Evolutionary conservation across 53 echinoderm and acorn worm species (phyloP), one percentile per base, ranked within the genome.

Genomic region (Apostichopus leukothele): DNA sequence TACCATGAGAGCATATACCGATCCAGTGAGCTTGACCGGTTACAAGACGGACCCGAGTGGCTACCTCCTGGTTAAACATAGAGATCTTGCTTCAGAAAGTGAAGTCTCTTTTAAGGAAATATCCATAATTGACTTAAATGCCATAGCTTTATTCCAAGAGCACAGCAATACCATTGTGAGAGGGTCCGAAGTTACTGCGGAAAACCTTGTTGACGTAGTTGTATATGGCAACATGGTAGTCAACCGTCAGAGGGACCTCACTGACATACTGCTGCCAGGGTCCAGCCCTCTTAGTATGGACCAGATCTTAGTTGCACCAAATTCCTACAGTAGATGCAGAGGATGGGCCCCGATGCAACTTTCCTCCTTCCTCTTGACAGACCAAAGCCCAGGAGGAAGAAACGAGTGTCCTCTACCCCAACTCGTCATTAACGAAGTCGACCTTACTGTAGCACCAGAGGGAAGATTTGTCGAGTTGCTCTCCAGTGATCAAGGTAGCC

Each of bases 351-450:
- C 91, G 22, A 60, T 88, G 26, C 84, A 84, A 60, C 8, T 86
- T 5, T 23, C 76, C 55, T 93, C 95, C n/a, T 95, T 90, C 61
- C 61, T 18, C 8, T 74, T 74, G 11, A 79, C 81, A 71, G 22
- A 75, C 54, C 92, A 90, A 21, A 92, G 94, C 13, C 91, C 90
- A 0, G 90, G 86, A 9, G 13, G 60, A 21, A 91, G 89, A 50
- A 98, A 96, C 88, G 76, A 63, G 53, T 98, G 98, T 75, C 87
- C 78, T 68, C 76, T 92, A 50, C 93, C 95, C 8, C 86, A 86
- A 16, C 68, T 95, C 5, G 90, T 91, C 26, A 96, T 98, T 18
- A 98, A 98, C 88, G 98, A 98, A 87, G 76, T 98, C 75, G 94
- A 98, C 74, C 87, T 88, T 51, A 61, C 66, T 9, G 16, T 21